Conservation (phyloP, 1,140 invertebrate genomes). For the Mya arenaria region DNA sequence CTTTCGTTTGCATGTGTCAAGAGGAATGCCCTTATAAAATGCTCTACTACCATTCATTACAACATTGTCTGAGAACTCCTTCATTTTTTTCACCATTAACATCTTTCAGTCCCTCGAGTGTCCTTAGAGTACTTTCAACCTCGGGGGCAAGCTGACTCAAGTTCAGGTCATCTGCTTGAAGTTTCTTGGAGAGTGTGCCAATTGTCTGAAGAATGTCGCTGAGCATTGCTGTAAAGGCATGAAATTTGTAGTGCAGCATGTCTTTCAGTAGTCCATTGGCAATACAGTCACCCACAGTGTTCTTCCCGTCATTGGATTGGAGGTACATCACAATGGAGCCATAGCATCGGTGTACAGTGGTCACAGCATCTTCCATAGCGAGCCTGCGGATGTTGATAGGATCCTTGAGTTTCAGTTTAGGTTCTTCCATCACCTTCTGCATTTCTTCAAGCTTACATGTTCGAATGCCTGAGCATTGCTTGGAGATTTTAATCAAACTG, state of each 20-base stretch:
- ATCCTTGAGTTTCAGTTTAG: constrained; percentile 4
- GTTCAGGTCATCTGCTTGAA: not conserved
- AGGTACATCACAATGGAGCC: constrained; percentile 5
- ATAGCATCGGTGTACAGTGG: constrained; percentile 9
- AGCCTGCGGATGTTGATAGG: constrained; percentile 15
- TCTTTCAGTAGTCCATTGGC: not conserved
- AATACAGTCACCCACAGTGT: constrained; percentile 4
- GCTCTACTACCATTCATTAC: not conserved
- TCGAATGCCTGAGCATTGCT: not conserved
- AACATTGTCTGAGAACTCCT: not conserved
- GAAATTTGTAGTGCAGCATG: constrained; percentile 12
- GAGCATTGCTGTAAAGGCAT: not conserved
- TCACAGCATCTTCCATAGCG: not conserved
- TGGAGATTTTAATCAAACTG: constrained; percentile 39
- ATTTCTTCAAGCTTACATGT: not conserved
- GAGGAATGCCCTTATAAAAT: not conserved
- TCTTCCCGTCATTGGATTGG: constrained; percentile 10
- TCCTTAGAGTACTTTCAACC: not conserved
- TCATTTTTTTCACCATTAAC: not conserved
- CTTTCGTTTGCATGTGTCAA: not conserved
- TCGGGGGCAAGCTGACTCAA: not conserved
- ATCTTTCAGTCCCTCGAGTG: not conserved
- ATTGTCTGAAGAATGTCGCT: not conserved
- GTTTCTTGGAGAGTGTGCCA: not conserved
- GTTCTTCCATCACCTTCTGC: constrained; percentile 13